Conservation (phyloP, 2,888 invertebrate genomes). For the Drosophila rellima region DNA sequence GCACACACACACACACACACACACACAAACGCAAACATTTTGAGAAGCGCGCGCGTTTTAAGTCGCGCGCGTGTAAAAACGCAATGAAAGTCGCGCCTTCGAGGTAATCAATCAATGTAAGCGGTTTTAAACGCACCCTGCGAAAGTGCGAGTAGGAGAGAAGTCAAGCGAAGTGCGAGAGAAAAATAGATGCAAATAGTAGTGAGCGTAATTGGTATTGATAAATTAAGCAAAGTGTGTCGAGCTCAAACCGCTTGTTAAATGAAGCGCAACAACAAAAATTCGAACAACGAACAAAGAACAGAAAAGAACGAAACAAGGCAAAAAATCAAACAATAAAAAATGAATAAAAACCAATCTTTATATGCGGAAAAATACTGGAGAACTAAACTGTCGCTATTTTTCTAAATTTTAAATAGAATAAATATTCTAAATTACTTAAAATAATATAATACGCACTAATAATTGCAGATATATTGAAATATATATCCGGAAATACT, state of each 20-base stretch:
- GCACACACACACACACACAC: slow-evolving; percentile 23
- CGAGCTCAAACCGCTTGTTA: slow-evolving; percentile 48
- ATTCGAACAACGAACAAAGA: slow-evolving; percentile 25
- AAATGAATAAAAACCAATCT: background rate
- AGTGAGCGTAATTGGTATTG: slow-evolving; percentile 68
- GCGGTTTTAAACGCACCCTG: slow-evolving; percentile 58
- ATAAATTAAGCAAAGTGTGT: slow-evolving; percentile 67
- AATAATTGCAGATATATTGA: too few relatives aligned
- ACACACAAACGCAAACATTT: slow-evolving; percentile 16
- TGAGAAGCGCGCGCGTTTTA: slow-evolving; percentile 45
- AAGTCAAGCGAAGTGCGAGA: background rate
- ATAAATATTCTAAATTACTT: too few relatives aligned
- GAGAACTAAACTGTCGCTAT: background rate
- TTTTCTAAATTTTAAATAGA: background rate
- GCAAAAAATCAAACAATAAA: slow-evolving; percentile 1
- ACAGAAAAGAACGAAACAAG: background rate
- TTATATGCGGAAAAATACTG: background rate
- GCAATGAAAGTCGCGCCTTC: slow-evolving; percentile 72
- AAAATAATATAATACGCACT: too few relatives aligned
- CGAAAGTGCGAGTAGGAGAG: background rate
- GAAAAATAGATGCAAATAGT: background rate
- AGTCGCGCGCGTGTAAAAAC: slow-evolving; percentile 63
- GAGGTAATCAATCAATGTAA: slow-evolving; percentile 78
- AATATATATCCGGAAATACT: too few relatives aligned
- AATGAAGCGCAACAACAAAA: slow-evolving; percentile 52